phyloP scores from a whole-genome alignment of 1,140 invertebrate genomes.

The Sminthurides bifidus region DNA sequence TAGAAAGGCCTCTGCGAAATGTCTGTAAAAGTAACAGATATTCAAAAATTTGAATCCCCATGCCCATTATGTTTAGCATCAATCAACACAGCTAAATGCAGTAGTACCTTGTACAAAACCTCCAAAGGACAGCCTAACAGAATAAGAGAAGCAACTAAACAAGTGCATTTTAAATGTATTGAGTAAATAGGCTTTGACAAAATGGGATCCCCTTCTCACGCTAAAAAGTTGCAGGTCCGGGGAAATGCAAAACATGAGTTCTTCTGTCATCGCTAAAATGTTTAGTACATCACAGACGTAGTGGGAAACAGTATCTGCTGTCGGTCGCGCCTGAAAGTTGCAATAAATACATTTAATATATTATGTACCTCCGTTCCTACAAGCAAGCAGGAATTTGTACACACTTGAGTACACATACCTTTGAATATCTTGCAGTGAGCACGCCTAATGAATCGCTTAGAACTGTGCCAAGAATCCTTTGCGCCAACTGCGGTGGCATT shows the following conservation, averaged over 20 bases:
- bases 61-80: not conserved
- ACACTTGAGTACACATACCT: constrained; percentile 17
- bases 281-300: constrained; percentile 28
- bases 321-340: constrained; percentile 23
- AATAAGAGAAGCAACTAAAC: constrained; percentile 55
- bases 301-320: constrained; percentile 13
- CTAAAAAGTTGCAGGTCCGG: constrained; percentile 16
- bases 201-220: constrained; percentile 21
- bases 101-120: constrained; percentile 53
- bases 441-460: constrained; percentile 29
- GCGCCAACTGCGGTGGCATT: constrained; percentile 27
- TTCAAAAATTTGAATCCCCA: too few relatives aligned
- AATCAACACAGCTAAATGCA: not conserved
- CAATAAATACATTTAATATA: not conserved
- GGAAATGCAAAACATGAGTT: constrained; percentile 24
- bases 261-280: constrained; percentile 26
- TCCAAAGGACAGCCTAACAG: constrained; percentile 56
- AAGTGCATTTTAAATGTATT: constrained; percentile 63
- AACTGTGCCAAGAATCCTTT: constrained; percentile 27
- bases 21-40: not conserved
- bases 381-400: not conserved
- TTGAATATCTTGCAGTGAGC: constrained; percentile 21
- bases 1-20: constrained; percentile 26
- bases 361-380: too few relatives aligned
- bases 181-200: constrained; percentile 22